Evolutionary conservation across 2,113 vertebrate genomes (phyloP).

Genomic region (Proteles cristata): DNA sequence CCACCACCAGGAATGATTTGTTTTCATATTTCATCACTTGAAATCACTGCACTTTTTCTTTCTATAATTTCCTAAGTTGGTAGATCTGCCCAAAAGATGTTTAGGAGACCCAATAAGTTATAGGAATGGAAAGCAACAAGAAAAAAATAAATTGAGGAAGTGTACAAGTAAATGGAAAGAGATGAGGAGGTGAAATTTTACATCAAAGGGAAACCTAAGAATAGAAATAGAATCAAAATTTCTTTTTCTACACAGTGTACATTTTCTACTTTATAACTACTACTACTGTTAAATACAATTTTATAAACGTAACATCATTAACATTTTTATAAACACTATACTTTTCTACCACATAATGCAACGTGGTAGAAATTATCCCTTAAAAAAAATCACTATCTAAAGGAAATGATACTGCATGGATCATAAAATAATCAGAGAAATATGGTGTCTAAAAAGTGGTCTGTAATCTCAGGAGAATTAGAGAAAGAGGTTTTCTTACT

Average conservation of each 20-base stretch:
- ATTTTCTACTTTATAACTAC: slow-evolving; percentile 34
- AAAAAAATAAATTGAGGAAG: slow-evolving; percentile 15
- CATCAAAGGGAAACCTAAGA: background rate
- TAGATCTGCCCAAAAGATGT: slow-evolving; percentile 3
- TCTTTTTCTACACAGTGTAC: background rate
- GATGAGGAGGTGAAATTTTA: background rate
- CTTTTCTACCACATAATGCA: background rate
- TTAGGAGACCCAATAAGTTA: slow-evolving; percentile 24
- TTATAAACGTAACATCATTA: background rate
- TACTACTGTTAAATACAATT: background rate
- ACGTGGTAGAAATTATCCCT: slow-evolving; percentile 29
- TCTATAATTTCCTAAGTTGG: slow-evolving; percentile 68
- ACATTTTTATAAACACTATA: background rate
- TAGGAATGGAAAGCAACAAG: slow-evolving; percentile 21
- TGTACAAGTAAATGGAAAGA: background rate
- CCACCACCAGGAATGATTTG: slow-evolving; percentile 26
- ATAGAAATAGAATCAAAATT: slow-evolving; percentile 15
- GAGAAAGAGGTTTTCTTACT: slow-evolving; percentile 12
- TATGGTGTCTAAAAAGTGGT: slow-evolving; percentile 12
- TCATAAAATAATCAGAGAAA: slow-evolving; percentile 40
- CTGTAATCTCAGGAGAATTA: slow-evolving; percentile 34
- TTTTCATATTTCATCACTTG: background rate
- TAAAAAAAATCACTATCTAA: slow-evolving; percentile 12
- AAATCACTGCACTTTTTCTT: slow-evolving; percentile 29
- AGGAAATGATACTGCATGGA: background rate